Base-by-base conservation (phyloP, 2,113 vertebrate species). In the Periophthalmodon schlosseri region DNA sequence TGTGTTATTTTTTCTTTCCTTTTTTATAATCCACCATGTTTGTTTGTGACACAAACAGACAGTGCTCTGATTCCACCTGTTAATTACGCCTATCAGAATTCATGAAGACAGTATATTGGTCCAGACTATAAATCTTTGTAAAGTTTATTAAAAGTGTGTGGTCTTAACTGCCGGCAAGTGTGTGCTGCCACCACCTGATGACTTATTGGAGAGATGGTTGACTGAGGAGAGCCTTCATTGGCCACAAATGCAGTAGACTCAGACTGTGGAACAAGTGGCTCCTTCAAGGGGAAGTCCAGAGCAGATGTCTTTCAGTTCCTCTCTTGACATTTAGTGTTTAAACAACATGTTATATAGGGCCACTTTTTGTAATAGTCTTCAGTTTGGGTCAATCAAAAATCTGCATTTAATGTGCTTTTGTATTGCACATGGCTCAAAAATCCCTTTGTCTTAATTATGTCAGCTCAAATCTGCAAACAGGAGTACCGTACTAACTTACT, bases 251-350 rank as follows among this genome's bases (percentile, higher is more conserved):
- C 28, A 61, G 67, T 58, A 77, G 68, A 7, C 14, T 72, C 66
- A 11, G 28, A 47, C 57, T 60, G 34, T 44, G 39, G 9, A 64
- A 77, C 49, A 78, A 84, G 71, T 61, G 44, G 69, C 1, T 33
- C 52, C 20, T 77, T 74, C 39, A 52, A 78, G 78, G 81, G 87
- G 85, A 90, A 91, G 84, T 88, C 68, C 39, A 72, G 33, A 82
- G 49, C 86, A 88, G 82, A 87, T 89, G 85, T 83, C 83, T 89
- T 81, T 88, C 67, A 23, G 68, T 88, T 91, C 85, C 84, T 83
- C 61, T 78, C 46, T 44, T 63, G 73, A 23, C 21, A 1, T 70
- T 77, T 73, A 23, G 33, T 46, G 10, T 58, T 60, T 70, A 18
- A 14, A 69, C 61, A 70, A 57, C n/a, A 70, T 79, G 68, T 2